A percentile compares a stretch with the other conserved stretches of the same genome.
These are phyloP conservation scores for Chesias legatella DNA, from an alignment of 2,888 invertebrate genomes.

Conservation along the genomic window DNA sequence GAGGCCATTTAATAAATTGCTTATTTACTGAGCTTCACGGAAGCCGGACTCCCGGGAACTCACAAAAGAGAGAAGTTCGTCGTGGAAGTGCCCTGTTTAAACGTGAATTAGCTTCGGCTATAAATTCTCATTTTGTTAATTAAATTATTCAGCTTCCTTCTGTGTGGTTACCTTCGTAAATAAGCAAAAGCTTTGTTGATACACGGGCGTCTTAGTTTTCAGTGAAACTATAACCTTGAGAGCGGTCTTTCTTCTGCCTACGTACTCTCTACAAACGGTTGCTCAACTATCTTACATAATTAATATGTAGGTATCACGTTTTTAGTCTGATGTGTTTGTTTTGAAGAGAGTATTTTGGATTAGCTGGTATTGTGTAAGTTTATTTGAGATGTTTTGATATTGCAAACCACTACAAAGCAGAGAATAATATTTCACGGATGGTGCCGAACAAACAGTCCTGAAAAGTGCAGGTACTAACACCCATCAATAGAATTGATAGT, in stretches of 20 bases:
- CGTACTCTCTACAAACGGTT: too few species aligned
- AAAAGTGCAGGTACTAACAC: conserved; percentile 8
- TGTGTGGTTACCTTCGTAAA: conserved; percentile 6
- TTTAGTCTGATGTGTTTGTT: too few species aligned
- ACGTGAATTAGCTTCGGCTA: conserved; percentile 9
- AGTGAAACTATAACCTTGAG: conserved; percentile 3
- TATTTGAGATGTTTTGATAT: too few species aligned
- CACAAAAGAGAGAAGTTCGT: conserved; percentile 8
- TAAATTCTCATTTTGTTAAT: conserved; percentile 20
- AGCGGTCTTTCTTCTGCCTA: too few species aligned
- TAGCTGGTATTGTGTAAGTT: too few species aligned
- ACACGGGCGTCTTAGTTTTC: conserved; percentile 1
- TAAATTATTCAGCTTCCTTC: conserved; percentile 12
- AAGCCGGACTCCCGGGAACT: neutral
- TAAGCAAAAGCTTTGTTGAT: conserved; percentile 5
- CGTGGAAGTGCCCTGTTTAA: conserved; percentile 15
- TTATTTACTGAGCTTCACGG: conserved; percentile 6
- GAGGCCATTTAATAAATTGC: conserved; percentile 17
- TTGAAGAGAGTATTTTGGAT: too few species aligned
- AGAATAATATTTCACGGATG: conserved; percentile 10
- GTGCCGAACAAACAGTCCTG: conserved; percentile 8
- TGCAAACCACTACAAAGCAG: too few species aligned
- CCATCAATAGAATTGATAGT: too few species aligned
- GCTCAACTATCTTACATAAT: neutral
- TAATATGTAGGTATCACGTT: neutral